Percentiles rank a stretch among this genome's conserved stretches.
Conservation (phyloP, 2,113 vertebrate species). For the Raphicerus campestris region DNA sequence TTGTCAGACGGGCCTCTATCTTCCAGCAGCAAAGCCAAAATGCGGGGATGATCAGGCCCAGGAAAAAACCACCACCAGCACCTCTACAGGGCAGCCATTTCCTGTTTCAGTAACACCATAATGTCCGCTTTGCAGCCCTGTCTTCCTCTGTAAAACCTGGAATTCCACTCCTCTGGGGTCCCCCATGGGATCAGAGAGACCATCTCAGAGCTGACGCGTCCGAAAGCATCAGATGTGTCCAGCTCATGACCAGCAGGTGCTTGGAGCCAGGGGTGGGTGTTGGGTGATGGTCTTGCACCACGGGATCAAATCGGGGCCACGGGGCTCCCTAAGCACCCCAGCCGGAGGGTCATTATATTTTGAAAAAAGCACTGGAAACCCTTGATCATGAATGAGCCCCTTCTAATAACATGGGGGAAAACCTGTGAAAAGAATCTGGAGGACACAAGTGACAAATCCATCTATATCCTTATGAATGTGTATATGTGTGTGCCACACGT, state of each 20-base stretch:
- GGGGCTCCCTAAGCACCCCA: not conserved
- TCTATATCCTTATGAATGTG: not conserved
- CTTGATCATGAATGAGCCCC: not conserved
- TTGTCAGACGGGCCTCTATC: fast-evolving
- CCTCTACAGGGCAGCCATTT: no score
- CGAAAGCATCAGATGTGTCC: fast-evolving
- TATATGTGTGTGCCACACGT: fast-evolving
- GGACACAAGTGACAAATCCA: not conserved
- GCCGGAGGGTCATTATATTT: not conserved
- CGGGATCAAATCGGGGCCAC: fast-evolving
- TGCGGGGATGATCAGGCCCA: fast-evolving
- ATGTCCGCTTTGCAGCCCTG: fast-evolving
- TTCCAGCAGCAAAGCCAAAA: no score
- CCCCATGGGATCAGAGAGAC: fast-evolving
- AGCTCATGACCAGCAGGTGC: not conserved
- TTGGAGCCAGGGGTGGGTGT: not conserved
- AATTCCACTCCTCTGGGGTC: fast-evolving
- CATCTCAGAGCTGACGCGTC: not conserved
- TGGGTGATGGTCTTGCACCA: not conserved
- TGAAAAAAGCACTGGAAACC: not conserved
- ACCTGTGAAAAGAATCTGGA: not conserved
- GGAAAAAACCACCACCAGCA: no score
- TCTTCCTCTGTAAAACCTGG: not conserved
- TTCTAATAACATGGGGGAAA: not conserved
- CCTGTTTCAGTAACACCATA: fast-evolving